These are phyloP conservation scores for Myotis vivesi DNA, from an alignment of 2,797 vertebrate genomes.

Conservation along the genomic window DNA sequence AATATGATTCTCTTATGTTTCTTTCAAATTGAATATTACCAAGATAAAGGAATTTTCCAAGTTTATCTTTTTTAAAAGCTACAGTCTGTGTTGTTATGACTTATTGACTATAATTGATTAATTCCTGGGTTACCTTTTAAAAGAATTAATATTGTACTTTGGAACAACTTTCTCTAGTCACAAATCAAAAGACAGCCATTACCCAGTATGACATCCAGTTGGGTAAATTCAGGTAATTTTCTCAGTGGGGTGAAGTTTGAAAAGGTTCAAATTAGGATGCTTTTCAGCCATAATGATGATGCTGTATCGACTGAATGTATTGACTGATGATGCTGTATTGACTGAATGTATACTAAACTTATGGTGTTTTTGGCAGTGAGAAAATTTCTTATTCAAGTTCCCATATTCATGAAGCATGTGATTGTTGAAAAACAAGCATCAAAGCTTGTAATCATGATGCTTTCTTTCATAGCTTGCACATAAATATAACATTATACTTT, in stretches of 20 bases:
- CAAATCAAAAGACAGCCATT: not conserved
- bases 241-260: not conserved
- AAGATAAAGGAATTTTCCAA: not conserved
- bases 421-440: slow-evolving; percentile 1
- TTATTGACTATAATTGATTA: not conserved
- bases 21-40: slow-evolving; percentile 17
- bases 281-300: not conserved
- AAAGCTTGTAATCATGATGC: slow-evolving; percentile 18
- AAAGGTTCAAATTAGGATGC: slow-evolving; percentile 8
- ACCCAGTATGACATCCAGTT: not conserved
- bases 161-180: not conserved
- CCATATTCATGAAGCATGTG: not conserved
- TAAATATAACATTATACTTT: slow-evolving; percentile 43
- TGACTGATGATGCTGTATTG: not conserved
- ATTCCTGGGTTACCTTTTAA: slow-evolving; percentile 1
- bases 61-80: not conserved
- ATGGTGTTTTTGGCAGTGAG: not conserved
- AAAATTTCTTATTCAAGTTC: slow-evolving; percentile 31
- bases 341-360: slow-evolving; percentile 18
- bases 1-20: not conserved
- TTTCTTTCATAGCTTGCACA: slow-evolving; percentile 34
- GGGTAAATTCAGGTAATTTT: slow-evolving; percentile 17
- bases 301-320: not conserved
- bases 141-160: not conserved
- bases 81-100: not conserved